Percentiles rank a stretch among this genome's conserved stretches.
Conservation (phyloP, 2,113 vertebrate species). For the Vulpes lagopus region DNA sequence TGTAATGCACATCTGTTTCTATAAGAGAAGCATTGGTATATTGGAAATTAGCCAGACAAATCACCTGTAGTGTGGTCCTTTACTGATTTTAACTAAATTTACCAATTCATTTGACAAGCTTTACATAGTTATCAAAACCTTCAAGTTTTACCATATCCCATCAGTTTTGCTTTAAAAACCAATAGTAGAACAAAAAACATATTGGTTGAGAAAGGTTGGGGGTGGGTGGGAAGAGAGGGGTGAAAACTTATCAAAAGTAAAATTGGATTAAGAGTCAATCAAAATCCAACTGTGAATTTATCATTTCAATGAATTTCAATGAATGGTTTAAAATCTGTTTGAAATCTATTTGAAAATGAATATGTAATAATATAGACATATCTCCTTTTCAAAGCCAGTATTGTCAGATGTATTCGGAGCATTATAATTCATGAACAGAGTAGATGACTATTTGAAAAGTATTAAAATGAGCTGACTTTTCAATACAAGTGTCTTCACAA, state of each 20-base stretch:
- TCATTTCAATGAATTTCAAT: conserved; percentile 93
- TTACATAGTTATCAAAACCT: conserved; percentile 71
- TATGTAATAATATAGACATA: conserved; percentile 92
- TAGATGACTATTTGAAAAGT: conserved; percentile 94
- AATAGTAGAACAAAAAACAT: conserved; percentile 84
- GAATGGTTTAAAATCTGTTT: conserved; percentile 92
- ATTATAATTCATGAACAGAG: conserved; percentile 95
- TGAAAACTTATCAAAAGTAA: conserved; percentile 89
- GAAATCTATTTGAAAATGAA: conserved; percentile 93
- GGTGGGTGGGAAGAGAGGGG: conserved; percentile 66
- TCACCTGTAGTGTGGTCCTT: neutral
- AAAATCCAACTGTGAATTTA: conserved; percentile 91
- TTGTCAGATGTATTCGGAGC: conserved; percentile 91
- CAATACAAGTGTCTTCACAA: conserved; percentile 93
- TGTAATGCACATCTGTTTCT: neutral
- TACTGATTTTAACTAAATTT: conserved; percentile 73
- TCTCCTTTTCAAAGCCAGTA: conserved; percentile 90
- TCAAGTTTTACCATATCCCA: conserved; percentile 73
- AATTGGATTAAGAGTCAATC: conserved; percentile 93
- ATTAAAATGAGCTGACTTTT: conserved; percentile 94
- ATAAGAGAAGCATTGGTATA: neutral
- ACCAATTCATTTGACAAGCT: conserved; percentile 73
- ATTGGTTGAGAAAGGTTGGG: conserved; percentile 80
- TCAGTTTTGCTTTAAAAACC: conserved; percentile 78
- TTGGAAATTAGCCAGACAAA: conserved; percentile 19